Evolutionary conservation across 2,888 invertebrate species (phyloP), one percentile per base, ranked within the genome.

Genomic region (Schizotus pectinicornis): DNA sequence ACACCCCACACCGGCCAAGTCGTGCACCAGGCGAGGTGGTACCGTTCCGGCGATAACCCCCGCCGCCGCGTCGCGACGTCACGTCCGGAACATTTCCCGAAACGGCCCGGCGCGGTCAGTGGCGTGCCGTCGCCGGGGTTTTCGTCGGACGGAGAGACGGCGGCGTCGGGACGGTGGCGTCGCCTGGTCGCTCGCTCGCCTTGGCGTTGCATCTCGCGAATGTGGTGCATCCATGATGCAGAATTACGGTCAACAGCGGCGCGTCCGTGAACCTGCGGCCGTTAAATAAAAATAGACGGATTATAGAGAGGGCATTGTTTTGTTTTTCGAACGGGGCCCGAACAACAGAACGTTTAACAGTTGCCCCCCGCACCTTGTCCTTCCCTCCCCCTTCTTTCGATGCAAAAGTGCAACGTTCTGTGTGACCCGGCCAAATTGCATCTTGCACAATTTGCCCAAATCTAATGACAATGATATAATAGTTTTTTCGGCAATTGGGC

Each of bases 181-280:
- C 47, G 38, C 48, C 58, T 59, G 37, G 48, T 35, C 30, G 13
- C 30, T 14, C 7, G 34, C 31, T n/a, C 37, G 34, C 31, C 35
- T 55, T 37, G 49, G 49, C 32, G 33, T 35, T 47, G 43, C 42
- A 48, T 11, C 34, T 37, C 36, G n/a, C n/a, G 49, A 54, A 49
- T 49, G 41, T 45, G 50, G 49, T 54, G 54, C 52, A 52, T 38
- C 60, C 65, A 63, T 5, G 22, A 68, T 67, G 61, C 62, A 62
- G 67, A 69, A 70, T 72, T 70, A 70, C 72, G 72, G 70, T 72
- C 69, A 70, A 65, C 62, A 60, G 45, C 51, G 33, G 43, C 50
- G 59, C 55, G 73, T 71, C 74, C 73, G 68, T 74, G 74, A 74
- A 72, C 73, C 73, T 72, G 70, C 63, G 56, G 59, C 64, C 61